Conservation (phyloP, 2,113 vertebrate genomes). For the Cyanoderma ruficeps region DNA sequence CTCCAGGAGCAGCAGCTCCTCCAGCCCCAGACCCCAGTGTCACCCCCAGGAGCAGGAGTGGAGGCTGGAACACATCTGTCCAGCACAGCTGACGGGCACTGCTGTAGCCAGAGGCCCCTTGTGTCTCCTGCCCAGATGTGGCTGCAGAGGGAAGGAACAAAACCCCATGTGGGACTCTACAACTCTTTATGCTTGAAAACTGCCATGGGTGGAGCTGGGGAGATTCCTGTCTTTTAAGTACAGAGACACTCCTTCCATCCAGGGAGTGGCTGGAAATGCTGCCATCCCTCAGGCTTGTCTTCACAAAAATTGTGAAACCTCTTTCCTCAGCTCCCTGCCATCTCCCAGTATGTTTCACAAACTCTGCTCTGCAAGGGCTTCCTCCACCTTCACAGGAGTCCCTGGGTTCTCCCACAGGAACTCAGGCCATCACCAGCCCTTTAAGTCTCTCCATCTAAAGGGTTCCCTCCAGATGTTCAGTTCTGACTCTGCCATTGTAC, state of each 20-base stretch:
- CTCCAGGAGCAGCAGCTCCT: background rate
- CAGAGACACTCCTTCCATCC: background rate
- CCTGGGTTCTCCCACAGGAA: rapidly evolving
- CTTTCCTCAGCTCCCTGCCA: background rate
- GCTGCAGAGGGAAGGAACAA: background rate
- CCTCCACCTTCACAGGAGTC: background rate
- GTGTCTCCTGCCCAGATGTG: background rate
- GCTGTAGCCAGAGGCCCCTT: no score
- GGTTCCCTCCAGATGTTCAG: background rate
- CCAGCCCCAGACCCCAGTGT: background rate
- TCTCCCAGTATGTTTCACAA: background rate
- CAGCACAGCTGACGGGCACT: background rate
- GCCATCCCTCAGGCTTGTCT: background rate
- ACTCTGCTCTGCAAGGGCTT: background rate
- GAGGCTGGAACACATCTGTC: rapidly evolving
- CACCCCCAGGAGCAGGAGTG: background rate
- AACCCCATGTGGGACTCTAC: rapidly evolving
- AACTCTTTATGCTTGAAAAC: background rate
- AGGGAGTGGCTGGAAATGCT: background rate
- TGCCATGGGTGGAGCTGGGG: background rate
- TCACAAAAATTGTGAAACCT: background rate
- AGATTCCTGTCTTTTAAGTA: background rate
- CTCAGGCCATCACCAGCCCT: no score
- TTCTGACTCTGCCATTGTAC: background rate
- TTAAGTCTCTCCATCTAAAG: background rate